A percentile compares a stretch with the other conserved stretches of the same genome.
These are phyloP conservation scores for Bombus affinis DNA, from an alignment of 1,140 invertebrate species.

Conservation along the genomic window DNA sequence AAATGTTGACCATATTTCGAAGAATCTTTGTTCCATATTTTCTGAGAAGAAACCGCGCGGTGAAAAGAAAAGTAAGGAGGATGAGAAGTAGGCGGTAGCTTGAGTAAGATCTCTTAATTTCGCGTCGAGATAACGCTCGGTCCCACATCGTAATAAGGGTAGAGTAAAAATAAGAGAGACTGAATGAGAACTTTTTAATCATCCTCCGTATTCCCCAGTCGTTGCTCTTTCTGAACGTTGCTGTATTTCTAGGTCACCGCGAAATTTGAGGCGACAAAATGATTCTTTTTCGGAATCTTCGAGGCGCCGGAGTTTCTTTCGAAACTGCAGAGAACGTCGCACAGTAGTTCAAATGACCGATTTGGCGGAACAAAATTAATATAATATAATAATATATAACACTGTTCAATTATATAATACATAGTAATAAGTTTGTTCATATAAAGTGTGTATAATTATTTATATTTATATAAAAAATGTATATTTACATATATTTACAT, in stretches of 20 bases:
- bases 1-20: background rate
- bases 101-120: conserved; percentile 24
- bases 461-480: no score
- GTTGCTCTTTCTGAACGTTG: conserved; percentile 14
- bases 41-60: background rate
- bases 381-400: no score
- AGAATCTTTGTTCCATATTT: background rate
- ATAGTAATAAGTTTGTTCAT: no score
- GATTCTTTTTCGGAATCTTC: background rate
- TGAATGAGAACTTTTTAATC: conserved; percentile 48
- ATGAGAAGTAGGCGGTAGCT: background rate
- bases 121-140: conserved; percentile 19
- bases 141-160: conserved; percentile 39
- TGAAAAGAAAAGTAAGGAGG: background rate
- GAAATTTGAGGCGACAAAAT: background rate
- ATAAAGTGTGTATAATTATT: no score
- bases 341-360: no score
- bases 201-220: conserved; percentile 34
- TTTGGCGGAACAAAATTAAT: no score
- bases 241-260: conserved; percentile 30
- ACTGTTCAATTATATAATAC: no score
- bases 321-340: background rate
- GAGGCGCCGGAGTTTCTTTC: no score
- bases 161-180: conserved; percentile 29
- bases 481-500: no score